Evolutionary conservation across 2,797 vertebrate species (phyloP), one percentile per base, ranked within the genome.

Genomic region (Philypnodon macrostomus): DNA sequence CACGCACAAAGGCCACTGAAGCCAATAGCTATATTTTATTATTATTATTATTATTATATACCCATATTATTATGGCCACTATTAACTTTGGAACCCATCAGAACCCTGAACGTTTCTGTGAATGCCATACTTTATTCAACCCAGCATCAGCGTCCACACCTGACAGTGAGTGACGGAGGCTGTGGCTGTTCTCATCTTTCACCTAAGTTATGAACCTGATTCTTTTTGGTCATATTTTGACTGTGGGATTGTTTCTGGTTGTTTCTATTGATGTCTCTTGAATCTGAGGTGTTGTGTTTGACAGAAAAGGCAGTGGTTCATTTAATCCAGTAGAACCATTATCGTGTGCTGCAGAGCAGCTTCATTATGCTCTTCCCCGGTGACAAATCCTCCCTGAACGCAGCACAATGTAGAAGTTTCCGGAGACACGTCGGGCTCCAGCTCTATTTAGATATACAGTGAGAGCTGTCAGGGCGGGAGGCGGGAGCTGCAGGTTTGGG

Each of bases 301-400:
- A 79, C 70, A 81, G n/a, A n/a, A n/a, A n/a, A 50, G 73, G 26
- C 70, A 54, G 58, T 71, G 76, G 77, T 77, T 84, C 81, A 81
- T 86, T 84, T 86, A 80, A 78, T 81, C 78, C 75, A 81, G 75
- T 85, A 70, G 68, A 84, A 75, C 68, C 65, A 75, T 81, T 74
- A 71, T 67, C 56, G 70, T 83, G 63, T 75, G 49, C 39, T 50
- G 67, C 54, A 76, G 44, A 83, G 68, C 70, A 67, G 50, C 80
- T 83, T 85, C 78, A 77, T 85, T 84, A 85, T 80, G 75, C 70
- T 58, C 66, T 67, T 76, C 74, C 77, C 68, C 56, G 47, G 69
- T 85, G 84, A 86, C 84, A 86, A 87, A 85, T 84, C 84, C 77
- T 81, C 81, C 47, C 68, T 87, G 80, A 87, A 81, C 59, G 77